Percentiles rank a stretch among this genome's conserved stretches.
phyloP scores from a whole-genome alignment of 2,888 invertebrate species.

The Smittia aterrima region DNA sequence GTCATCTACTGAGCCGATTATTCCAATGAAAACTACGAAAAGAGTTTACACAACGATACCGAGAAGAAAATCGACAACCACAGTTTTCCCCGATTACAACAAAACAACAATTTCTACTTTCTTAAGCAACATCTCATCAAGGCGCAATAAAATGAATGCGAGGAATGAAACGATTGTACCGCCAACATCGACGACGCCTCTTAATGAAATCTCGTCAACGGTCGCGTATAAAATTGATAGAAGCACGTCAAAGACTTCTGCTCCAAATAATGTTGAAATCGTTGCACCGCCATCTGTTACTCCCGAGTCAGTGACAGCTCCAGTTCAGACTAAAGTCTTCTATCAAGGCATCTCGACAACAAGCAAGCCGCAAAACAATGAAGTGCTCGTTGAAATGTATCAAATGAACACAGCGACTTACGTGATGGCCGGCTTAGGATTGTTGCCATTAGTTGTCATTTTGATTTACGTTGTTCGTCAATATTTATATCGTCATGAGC shows the following conservation, averaged over 20 bases:
- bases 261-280: slow-evolving; percentile 44
- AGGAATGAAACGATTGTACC: not conserved
- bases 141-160: not conserved
- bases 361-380: slow-evolving; percentile 47
- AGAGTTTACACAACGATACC: slow-evolving; percentile 29
- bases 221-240: not conserved
- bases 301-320: not conserved
- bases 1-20: not conserved
- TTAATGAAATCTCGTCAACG: slow-evolving; percentile 48
- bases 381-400: slow-evolving; percentile 60
- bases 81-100: slow-evolving; percentile 17
- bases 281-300: slow-evolving; percentile 20
- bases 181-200: slow-evolving; percentile 44
- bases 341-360: slow-evolving; percentile 16
- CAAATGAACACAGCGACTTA: slow-evolving; percentile 63
- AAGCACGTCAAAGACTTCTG: slow-evolving; percentile 5
- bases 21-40: not conserved
- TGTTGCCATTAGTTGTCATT: slow-evolving; percentile 61
- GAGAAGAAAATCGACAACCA: slow-evolving; percentile 20
- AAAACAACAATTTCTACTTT: slow-evolving; percentile 22
- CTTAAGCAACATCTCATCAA: not conserved
- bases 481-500: slow-evolving; percentile 57
- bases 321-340: not conserved
- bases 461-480: slow-evolving; percentile 59
- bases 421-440: slow-evolving; percentile 61